A percentile compares a stretch with the other conserved stretches of the same genome.
Evolutionary conservation across 1,140 invertebrate species (phyloP).

Genomic region (Lepidurus packardi): DNA sequence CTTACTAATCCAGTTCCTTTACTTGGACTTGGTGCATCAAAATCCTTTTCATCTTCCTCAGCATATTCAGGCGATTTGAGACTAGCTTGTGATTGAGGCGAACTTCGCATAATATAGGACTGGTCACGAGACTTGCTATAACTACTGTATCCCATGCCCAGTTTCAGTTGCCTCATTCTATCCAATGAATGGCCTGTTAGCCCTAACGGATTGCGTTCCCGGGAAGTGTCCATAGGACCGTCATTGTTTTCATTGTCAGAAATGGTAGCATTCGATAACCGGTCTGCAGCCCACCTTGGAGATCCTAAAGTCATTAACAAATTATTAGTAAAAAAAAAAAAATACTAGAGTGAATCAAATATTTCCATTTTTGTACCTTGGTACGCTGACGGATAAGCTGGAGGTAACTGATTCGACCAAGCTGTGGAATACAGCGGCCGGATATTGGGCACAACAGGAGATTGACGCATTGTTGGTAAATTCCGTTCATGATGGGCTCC

Average conservation of each 20-base stretch:
- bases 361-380: not conserved
- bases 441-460: constrained; percentile 57
- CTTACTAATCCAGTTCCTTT: not conserved
- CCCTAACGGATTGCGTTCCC: not conserved
- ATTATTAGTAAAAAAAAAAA: not conserved
- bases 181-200: not conserved
- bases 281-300: constrained; percentile 37
- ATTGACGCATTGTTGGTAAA: constrained; percentile 60
- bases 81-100: constrained; percentile 17
- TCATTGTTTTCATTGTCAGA: constrained; percentile 38
- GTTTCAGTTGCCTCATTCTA: not conserved
- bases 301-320: constrained; percentile 27
- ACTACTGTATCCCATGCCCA: constrained; percentile 25
- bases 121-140: constrained; percentile 3
- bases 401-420: constrained; percentile 61
- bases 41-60: constrained; percentile 30
- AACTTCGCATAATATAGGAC: constrained; percentile 10
- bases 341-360: not conserved
- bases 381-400: constrained; percentile 31
- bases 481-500: constrained; percentile 58
- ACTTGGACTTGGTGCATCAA: constrained; percentile 25
- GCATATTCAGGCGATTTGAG: constrained; percentile 25
- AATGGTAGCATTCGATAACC: constrained; percentile 39
- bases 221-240: not conserved
- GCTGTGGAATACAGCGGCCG: constrained; percentile 61